Evolutionary conservation across 2,113 vertebrate genomes (phyloP).

Genomic region (Bungarus multicinctus): DNA sequence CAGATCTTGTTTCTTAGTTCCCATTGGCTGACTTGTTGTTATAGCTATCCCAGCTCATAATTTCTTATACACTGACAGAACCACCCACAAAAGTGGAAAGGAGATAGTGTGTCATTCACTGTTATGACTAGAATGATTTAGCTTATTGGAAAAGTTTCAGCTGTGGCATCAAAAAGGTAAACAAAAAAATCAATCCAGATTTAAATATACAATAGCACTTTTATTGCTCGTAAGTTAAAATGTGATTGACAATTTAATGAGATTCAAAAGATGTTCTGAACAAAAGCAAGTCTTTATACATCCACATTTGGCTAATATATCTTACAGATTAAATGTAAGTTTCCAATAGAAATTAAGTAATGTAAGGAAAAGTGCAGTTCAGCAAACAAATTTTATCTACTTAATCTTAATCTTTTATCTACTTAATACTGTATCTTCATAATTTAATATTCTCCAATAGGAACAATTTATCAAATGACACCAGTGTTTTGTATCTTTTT

Average conservation of each 20-base stretch:
- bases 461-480: not conserved
- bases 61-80: too few species aligned
- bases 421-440: not conserved
- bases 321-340: not conserved
- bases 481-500: not conserved
- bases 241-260: not conserved
- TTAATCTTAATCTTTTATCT: not conserved
- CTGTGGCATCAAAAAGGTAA: not conserved
- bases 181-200: not conserved
- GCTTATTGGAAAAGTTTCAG: not conserved
- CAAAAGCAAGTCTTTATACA: not conserved
- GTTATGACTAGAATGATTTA: not conserved
- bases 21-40: too few species aligned
- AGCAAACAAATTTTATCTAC: not conserved
- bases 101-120: not conserved
- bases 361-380: not conserved
- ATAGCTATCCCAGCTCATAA: too few species aligned
- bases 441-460: not conserved
- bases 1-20: too few species aligned
- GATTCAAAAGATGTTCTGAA: not conserved
- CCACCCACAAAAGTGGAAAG: not conserved
- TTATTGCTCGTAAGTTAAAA: not conserved
- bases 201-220: not conserved
- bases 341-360: not conserved
- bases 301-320: not conserved